Evolutionary conservation across 1,140 invertebrate genomes (phyloP), one percentile per base, ranked within the genome.

Genomic region (Drosophila quadrilineata): DNA sequence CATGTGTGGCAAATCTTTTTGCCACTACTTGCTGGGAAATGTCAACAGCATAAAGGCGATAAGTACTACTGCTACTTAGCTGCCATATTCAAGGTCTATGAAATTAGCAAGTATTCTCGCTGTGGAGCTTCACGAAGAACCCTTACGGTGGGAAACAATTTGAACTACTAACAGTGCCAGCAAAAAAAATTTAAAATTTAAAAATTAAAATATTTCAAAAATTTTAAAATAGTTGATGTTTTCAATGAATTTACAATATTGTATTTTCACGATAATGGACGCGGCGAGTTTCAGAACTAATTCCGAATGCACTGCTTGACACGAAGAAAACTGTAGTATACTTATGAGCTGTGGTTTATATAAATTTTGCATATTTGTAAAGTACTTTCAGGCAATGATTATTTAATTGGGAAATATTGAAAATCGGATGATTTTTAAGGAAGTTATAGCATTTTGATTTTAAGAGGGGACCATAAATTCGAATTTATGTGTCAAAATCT

Each of bases 21-120:
- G 45, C 48, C 48, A 29, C 46, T 65, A 71, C 49, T 26, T 62
- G 57, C 45, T 80, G 75, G 76, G 75, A 80, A 80, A 71, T 68
- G 75, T 80, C 75, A 80, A 80, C 52, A 79, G 17, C 24, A 40
- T 19, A 45, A 49, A 79, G 70, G 53, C 40, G 35, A 28, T 41
- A 40, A 33, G 8, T 36, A 48, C 16, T 28, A 19, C n/a, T n/a
- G n/a, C n/a, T n/a, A n/a, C 24, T 33, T 29, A 41, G 14, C 9
- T 26, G 6, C 10, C 22, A 26, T 12, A 14, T 26, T 59, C 56
- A 60, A 66, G 56, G 63, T 40, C 40, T 21, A 17, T 21, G 6
- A 19, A 46, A 52, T 52, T 46, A 50, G 46, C 19, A 35, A 43
- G 8, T 5, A 3, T 26, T 41, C 19, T 4, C 19, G 22, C 38